Conservation (phyloP, 2,113 vertebrate species). For the Dendrocopos noguchii region DNA sequence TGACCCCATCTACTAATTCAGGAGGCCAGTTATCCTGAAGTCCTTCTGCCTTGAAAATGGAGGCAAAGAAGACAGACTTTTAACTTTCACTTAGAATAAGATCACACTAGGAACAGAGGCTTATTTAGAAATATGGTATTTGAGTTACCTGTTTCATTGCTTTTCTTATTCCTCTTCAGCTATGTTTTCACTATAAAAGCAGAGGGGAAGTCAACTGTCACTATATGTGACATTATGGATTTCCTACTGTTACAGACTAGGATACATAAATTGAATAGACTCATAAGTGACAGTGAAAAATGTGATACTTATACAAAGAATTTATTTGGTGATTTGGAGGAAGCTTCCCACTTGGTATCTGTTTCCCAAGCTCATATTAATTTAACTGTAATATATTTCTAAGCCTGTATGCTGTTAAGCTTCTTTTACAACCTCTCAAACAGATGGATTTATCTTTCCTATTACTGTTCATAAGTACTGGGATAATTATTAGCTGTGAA, state of each 20-base stretch:
- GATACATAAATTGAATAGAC: background rate
- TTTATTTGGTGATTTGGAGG: background rate
- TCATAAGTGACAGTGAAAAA: background rate
- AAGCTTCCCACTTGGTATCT: background rate
- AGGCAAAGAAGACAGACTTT: background rate
- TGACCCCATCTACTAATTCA: no score
- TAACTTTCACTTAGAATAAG: background rate
- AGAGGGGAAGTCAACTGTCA: background rate
- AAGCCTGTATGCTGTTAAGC: background rate
- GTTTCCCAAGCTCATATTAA: background rate
- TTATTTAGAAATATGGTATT: background rate
- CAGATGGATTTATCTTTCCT: background rate
- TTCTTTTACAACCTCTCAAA: background rate
- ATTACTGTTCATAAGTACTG: background rate
- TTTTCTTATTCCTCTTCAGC: background rate
- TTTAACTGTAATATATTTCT: background rate
- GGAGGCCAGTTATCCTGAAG: no score
- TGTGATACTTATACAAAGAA: background rate
- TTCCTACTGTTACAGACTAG: background rate
- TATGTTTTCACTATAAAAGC: background rate
- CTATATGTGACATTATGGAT: background rate
- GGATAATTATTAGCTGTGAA: background rate
- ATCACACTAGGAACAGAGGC: background rate
- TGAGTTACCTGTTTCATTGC: background rate
- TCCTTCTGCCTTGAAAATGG: no score